These are phyloP conservation scores for Euura saliciscinereae DNA, from an alignment of 1,140 invertebrate species.

Conservation along the genomic window DNA sequence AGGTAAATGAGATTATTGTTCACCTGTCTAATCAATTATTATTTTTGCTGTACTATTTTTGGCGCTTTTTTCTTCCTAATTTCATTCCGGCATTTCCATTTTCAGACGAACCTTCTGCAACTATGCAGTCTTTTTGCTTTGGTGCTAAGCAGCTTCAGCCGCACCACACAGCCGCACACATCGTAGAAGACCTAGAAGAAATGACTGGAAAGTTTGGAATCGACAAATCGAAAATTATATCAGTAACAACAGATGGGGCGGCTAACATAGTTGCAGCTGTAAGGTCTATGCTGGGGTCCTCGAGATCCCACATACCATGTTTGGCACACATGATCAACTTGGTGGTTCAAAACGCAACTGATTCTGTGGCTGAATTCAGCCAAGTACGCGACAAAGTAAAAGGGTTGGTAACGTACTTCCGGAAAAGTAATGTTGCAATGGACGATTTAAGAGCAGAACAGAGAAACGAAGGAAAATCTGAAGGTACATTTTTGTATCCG, in stretches of 20 bases:
- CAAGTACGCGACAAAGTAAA: constrained; percentile 32
- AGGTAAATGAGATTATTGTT: not conserved
- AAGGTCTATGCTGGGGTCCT: constrained; percentile 46
- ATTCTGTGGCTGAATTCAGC: constrained; percentile 7
- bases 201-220: constrained; percentile 44
- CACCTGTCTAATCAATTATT: constrained; percentile 16
- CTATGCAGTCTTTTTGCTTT: constrained; percentile 16
- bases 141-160: too few species aligned
- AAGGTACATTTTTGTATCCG: constrained; percentile 26
- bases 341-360: constrained; percentile 22
- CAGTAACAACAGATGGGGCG: constrained; percentile 48
- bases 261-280: constrained; percentile 47
- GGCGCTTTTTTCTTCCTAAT: constrained; percentile 22
- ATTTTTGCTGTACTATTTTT: constrained; percentile 20
- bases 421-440: constrained; percentile 45
- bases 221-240: constrained; percentile 41
- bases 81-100: constrained; percentile 29
- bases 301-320: constrained; percentile 46
- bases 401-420: constrained; percentile 46
- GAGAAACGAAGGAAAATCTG: not conserved
- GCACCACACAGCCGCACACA: too few species aligned
- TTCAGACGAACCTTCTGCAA: constrained; percentile 26
- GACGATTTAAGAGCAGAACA: constrained; percentile 39
- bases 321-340: too few species aligned
- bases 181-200: constrained; percentile 29